Evolutionary conservation across 2,888 invertebrate genomes (phyloP).

Genomic region (Diabrotica balteata): DNA sequence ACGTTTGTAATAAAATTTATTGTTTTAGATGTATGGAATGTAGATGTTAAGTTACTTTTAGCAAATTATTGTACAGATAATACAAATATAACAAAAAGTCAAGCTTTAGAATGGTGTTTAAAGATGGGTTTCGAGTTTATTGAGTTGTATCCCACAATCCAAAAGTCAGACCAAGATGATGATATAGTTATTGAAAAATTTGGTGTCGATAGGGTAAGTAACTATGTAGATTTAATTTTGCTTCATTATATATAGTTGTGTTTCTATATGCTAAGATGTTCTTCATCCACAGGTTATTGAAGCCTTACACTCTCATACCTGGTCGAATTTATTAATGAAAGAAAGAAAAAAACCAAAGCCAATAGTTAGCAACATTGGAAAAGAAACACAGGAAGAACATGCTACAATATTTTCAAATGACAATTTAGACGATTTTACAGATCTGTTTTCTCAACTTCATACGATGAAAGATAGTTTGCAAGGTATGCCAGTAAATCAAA

Average conservation of each 20-base stretch:
- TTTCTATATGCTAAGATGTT: not conserved
- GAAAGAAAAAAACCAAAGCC: conserved; percentile 42
- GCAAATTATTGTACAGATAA: conserved; percentile 63
- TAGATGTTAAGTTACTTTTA: conserved; percentile 67
- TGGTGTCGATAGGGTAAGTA: conserved; percentile 66
- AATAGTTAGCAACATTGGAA: conserved; percentile 1
- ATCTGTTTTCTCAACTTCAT: conserved; percentile 70
- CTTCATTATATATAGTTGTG: not conserved
- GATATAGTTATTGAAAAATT: conserved; percentile 66
- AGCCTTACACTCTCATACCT: conserved; percentile 74
- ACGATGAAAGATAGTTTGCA: conserved; percentile 74
- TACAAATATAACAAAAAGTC: conserved; percentile 54
- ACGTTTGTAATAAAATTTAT: too few relatives aligned
- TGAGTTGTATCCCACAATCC: conserved; percentile 64
- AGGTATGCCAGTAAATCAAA: conserved; percentile 67
- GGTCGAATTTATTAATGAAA: conserved; percentile 75
- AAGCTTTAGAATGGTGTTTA: conserved; percentile 72
- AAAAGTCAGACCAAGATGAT: conserved; percentile 58
- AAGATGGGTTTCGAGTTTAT: conserved; percentile 73
- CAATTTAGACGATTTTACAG: conserved; percentile 65
- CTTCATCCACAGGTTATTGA: conserved; percentile 61
- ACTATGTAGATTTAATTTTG: not conserved
- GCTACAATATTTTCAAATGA: conserved; percentile 44
- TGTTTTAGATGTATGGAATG: conserved; percentile 46
- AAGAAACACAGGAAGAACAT: conserved; percentile 23